These are phyloP conservation scores for Ditylenchus weischeri DNA, from an alignment of 2,888 invertebrate genomes.

Conservation along the genomic window DNA sequence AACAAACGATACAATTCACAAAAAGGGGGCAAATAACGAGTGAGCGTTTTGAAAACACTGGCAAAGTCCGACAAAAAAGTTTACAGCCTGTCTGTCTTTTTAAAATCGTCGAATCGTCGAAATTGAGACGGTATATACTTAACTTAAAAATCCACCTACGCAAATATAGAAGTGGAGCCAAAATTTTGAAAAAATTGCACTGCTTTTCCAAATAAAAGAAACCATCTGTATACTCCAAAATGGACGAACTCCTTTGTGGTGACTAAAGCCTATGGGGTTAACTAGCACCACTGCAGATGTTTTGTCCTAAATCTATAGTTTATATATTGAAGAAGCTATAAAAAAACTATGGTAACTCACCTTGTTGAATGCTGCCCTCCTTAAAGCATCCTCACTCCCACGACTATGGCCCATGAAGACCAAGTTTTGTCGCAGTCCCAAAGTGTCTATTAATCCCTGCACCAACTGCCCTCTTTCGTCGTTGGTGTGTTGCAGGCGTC, in stretches of 20 bases:
- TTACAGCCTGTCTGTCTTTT: no score
- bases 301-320: constrained; percentile 15
- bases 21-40: no score
- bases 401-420: constrained; percentile 40
- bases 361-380: constrained; percentile 35
- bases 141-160: neutral
- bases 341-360: no score
- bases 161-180: constrained; percentile 13
- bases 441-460: constrained; percentile 27
- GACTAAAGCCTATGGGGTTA: constrained; percentile 35
- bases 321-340: no score
- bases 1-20: no score
- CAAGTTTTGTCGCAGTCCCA: constrained; percentile 27
- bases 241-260: constrained; percentile 26
- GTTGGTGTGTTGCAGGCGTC: constrained; percentile 30
- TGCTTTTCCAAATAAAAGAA: constrained; percentile 10
- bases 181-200: constrained; percentile 1
- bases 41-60: no score
- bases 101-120: no score
- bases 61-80: no score
- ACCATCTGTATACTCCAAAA: neutral
- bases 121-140: no score
- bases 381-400: constrained; percentile 37
- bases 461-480: constrained; percentile 35
- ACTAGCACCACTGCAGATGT: constrained; percentile 28